Evolutionary conservation across 2,113 vertebrate species (phyloP).

Genomic region (Porphyrio hochstetteri): DNA sequence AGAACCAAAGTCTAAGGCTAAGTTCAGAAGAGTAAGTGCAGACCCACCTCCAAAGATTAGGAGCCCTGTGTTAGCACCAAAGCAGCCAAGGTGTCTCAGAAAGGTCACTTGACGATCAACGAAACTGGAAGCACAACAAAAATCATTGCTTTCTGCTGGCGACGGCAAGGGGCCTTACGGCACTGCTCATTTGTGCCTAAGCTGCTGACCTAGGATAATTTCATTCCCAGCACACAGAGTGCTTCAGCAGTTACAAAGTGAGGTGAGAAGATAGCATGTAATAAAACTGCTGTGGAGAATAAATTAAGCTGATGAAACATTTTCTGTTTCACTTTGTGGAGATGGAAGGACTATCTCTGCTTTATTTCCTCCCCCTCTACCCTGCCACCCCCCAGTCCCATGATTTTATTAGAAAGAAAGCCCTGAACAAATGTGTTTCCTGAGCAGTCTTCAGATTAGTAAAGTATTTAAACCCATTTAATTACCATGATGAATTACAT

Average conservation of each 20-base stretch:
- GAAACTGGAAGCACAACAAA: background rate
- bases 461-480: constrained; percentile 50
- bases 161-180: background rate
- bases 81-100: background rate
- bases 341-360: background rate
- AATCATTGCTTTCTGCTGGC: background rate
- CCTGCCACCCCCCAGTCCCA: too few species aligned
- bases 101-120: background rate
- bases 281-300: background rate
- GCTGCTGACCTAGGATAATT: background rate
- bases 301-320: background rate
- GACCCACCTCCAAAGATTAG: background rate
- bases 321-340: background rate
- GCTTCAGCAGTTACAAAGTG: background rate
- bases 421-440: background rate
- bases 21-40: background rate
- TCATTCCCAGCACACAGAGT: background rate
- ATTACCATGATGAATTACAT: constrained; percentile 54
- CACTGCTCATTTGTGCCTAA: background rate
- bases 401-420: too few species aligned
- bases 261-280: background rate
- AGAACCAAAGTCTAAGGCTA: background rate
- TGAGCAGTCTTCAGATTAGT: constrained; percentile 15
- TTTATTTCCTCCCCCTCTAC: background rate
- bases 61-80: background rate